Conservation (phyloP, 2,888 invertebrate genomes). For the Eledone cirrhosa region DNA sequence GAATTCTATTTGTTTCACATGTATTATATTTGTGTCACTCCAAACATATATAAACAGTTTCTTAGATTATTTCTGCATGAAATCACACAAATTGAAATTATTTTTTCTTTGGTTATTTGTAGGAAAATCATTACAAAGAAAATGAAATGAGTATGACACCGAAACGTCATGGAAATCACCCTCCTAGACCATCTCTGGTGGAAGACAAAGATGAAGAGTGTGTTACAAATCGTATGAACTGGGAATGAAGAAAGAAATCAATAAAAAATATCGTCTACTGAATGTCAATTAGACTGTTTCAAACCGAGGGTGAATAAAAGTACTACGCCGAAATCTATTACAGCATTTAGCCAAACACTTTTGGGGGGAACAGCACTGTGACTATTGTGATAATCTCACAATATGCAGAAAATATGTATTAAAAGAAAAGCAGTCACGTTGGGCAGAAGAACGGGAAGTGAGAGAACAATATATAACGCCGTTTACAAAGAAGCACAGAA, state of each 20-base stretch:
- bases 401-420: background rate
- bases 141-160: slow-evolving; percentile 38
- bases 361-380: no score
- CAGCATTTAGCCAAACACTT: no score
- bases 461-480: no score
- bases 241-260: background rate
- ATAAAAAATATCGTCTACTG: background rate
- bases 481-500: no score
- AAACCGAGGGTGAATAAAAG: background rate
- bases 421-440: background rate
- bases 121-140: slow-evolving; percentile 29
- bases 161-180: slow-evolving; percentile 43
- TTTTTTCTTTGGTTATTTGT: slow-evolving; percentile 34
- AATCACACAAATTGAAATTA: background rate
- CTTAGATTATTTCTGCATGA: no score
- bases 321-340: no score
- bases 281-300: background rate
- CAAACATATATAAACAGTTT: no score
- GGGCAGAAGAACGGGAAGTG: background rate
- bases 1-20: no score
- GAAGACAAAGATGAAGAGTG: slow-evolving; percentile 37
- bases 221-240: slow-evolving; percentile 39
- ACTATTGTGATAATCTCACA: background rate
- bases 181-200: slow-evolving; percentile 34
- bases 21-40: no score